phyloP scores from a whole-genome alignment of 2,797 vertebrate genomes.

The Sebastes cheni region DNA sequence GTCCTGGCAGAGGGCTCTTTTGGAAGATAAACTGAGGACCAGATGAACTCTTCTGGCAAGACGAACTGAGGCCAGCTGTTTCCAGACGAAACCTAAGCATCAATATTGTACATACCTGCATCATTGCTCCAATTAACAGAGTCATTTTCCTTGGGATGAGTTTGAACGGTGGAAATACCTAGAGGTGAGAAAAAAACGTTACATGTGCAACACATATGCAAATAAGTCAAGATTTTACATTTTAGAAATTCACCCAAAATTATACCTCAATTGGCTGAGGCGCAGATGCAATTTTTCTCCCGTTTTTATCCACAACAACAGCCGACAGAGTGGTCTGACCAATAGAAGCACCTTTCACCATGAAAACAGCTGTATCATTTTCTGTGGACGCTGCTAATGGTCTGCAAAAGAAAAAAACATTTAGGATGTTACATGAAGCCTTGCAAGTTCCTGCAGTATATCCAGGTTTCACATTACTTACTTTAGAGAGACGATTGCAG shows the following conservation, averaged over 20 bases:
- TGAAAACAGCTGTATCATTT: conserved; percentile 86
- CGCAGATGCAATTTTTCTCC: conserved; percentile 85
- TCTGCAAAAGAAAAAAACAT: conserved; percentile 71
- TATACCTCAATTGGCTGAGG: conserved; percentile 93
- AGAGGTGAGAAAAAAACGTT: neutral
- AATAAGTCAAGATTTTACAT: neutral
- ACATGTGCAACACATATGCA: neutral
- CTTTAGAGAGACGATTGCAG: conserved; percentile 89
- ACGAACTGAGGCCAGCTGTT: conserved; percentile 29
- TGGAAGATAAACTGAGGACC: conserved; percentile 25
- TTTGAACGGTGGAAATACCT: conserved; percentile 96
- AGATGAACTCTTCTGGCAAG: conserved; percentile 29
- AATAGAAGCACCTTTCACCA: conserved; percentile 86
- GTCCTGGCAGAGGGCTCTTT: conserved; percentile 15
- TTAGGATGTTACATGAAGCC: neutral
- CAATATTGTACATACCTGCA: conserved; percentile 85
- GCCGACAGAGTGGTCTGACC: conserved; percentile 93
- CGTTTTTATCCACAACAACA: conserved; percentile 83
- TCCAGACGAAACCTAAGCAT: neutral
- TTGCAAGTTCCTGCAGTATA: neutral
- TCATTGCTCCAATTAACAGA: conserved; percentile 90
- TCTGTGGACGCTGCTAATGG: conserved; percentile 85
- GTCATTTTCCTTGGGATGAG: conserved; percentile 92
- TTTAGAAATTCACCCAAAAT: neutral
- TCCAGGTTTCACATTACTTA: conserved; percentile 79